phyloP scores from a whole-genome alignment of 53 echinoderm and acorn worm species.

The Zoroaster sp. region DNA sequence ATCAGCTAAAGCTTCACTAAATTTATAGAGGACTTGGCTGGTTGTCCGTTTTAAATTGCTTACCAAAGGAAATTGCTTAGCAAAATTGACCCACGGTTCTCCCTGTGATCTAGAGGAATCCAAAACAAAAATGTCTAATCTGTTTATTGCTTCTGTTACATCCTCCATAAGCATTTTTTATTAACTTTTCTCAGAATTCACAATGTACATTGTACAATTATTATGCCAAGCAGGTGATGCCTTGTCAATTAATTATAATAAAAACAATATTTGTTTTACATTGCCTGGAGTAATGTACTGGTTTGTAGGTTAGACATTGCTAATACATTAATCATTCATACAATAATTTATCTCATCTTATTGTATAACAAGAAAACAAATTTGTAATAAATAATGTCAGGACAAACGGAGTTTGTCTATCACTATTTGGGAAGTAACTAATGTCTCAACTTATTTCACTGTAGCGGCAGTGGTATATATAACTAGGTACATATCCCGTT shows the following conservation, averaged over 20 bases:
- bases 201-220: constrained; percentile 52
- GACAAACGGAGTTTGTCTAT: too few relatives aligned
- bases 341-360: too few relatives aligned
- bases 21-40: too few relatives aligned
- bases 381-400: background rate
- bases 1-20: too few relatives aligned
- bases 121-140: too few relatives aligned
- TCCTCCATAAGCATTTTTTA: constrained; percentile 41
- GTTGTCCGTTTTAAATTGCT: too few relatives aligned
- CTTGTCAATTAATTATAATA: background rate
- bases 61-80: too few relatives aligned
- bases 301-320: background rate
- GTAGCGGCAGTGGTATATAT: background rate
- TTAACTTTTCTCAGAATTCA: constrained; percentile 10
- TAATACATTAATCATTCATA: background rate
- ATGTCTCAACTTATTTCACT: background rate
- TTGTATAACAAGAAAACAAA: background rate
- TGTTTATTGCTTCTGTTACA: background rate
- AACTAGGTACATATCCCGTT: too few relatives aligned
- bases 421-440: background rate
- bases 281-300: background rate
- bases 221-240: background rate
- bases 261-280: background rate
- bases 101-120: background rate
- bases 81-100: too few relatives aligned